Percentiles rank a stretch among this genome's conserved stretches.
Evolutionary conservation across 2,113 vertebrate genomes (phyloP).

Genomic region (Apaloderma vittatum): DNA sequence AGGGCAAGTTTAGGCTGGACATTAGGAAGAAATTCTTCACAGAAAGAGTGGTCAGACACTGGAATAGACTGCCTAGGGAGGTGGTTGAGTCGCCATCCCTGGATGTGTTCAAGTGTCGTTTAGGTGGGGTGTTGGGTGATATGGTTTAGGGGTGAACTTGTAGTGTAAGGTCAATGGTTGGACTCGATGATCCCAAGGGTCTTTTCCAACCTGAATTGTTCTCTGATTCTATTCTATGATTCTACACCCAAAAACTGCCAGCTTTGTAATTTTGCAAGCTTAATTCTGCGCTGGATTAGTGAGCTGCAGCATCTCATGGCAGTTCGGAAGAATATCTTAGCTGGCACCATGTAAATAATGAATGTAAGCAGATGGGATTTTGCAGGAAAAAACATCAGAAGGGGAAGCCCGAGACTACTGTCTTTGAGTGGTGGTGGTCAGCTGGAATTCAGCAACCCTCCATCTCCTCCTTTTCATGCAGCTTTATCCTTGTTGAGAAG

Average conservation of each 20-base stretch:
- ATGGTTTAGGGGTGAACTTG: too few species aligned
- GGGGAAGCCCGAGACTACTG: accelerated
- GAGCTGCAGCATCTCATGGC: neutral
- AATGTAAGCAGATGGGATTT: neutral
- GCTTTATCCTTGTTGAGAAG: neutral
- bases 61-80: too few species aligned
- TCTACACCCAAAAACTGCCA: neutral
- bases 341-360: neutral
- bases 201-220: too few species aligned
- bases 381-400: neutral
- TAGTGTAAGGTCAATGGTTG: too few species aligned
- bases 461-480: neutral
- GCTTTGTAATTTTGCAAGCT: neutral
- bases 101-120: too few species aligned
- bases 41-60: too few species aligned
- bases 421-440: neutral
- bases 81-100: too few species aligned
- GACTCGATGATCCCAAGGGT: too few species aligned
- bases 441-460: neutral
- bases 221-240: too few species aligned
- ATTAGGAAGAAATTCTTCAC: too few species aligned
- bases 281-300: neutral
- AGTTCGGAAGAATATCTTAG: neutral
- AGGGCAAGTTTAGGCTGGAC: too few species aligned
- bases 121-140: too few species aligned